Evolutionary conservation across 2,888 invertebrate genomes (phyloP).

Genomic region (Euplexia lucipara): DNA sequence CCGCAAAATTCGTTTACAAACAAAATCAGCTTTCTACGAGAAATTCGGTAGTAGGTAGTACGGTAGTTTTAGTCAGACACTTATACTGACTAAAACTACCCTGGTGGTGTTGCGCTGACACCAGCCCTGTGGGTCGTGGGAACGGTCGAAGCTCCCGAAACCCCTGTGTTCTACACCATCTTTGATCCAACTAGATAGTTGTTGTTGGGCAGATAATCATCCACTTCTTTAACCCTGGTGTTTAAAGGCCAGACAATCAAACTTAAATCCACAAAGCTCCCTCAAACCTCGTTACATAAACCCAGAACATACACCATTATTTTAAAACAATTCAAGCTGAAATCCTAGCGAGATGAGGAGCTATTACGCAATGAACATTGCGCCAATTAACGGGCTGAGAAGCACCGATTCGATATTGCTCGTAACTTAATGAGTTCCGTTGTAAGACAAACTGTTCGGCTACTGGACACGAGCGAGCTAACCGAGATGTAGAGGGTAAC

Average conservation of each 20-base stretch:
- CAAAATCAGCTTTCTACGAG: too few relatives aligned
- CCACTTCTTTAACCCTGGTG: too few relatives aligned
- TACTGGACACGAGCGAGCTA: slow-evolving; percentile 73
- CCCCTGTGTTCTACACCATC: too few relatives aligned
- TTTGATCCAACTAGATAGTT: too few relatives aligned
- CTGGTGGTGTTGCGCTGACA: too few relatives aligned
- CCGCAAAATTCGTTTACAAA: too few relatives aligned
- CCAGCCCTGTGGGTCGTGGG: too few relatives aligned
- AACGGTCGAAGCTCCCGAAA: too few relatives aligned
- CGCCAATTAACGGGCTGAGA: slow-evolving; percentile 80
- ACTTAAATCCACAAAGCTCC: neutral
- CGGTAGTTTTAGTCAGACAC: too few relatives aligned
- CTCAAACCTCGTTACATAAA: slow-evolving; percentile 8
- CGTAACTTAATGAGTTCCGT: slow-evolving; percentile 84
- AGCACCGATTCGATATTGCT: slow-evolving; percentile 81
- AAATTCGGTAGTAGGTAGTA: too few relatives aligned
- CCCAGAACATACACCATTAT: slow-evolving; percentile 31
- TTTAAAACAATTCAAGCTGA: slow-evolving; percentile 51
- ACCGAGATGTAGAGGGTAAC: slow-evolving; percentile 58
- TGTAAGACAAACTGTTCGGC: slow-evolving; percentile 85
- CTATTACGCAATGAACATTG: slow-evolving; percentile 80
- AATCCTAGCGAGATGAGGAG: slow-evolving; percentile 67
- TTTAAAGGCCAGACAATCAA: neutral
- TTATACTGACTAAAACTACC: too few relatives aligned
- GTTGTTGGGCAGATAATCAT: too few relatives aligned